phyloP scores from a whole-genome alignment of 2,888 invertebrate genomes.

The Xylocampa areola region DNA sequence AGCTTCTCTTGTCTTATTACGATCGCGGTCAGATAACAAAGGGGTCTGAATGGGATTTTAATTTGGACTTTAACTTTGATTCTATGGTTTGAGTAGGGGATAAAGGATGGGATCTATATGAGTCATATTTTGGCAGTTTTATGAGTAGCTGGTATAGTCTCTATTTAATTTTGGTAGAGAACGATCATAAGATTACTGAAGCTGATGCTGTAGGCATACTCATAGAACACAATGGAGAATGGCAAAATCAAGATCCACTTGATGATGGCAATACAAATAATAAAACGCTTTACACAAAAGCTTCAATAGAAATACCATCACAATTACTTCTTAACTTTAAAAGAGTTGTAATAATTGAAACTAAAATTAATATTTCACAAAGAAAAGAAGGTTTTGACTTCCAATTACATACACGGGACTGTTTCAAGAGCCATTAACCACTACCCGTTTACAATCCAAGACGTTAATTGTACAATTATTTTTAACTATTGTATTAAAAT shows the following conservation, averaged over 20 bases:
- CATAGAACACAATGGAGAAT: too few species aligned
- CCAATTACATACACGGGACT: slow-evolving; percentile 75
- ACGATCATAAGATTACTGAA: too few species aligned
- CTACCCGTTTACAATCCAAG: slow-evolving; percentile 69
- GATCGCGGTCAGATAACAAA: slow-evolving; percentile 84
- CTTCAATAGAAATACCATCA: slow-evolving; percentile 37
- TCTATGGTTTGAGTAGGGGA: slow-evolving; percentile 48
- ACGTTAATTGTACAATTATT: slow-evolving; percentile 89
- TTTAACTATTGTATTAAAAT: slow-evolving; percentile 81
- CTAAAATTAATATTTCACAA: slow-evolving; percentile 63
- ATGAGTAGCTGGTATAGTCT: background rate
- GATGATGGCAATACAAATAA: slow-evolving; percentile 34
- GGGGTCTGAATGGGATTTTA: slow-evolving; percentile 75
- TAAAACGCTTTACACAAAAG: slow-evolving; percentile 24
- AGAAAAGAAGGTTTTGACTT: slow-evolving; percentile 78
- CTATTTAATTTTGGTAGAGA: background rate
- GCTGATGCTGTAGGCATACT: too few species aligned
- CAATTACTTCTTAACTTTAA: slow-evolving; percentile 49
- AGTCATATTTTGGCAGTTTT: slow-evolving; percentile 5
- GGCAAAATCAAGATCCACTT: slow-evolving; percentile 13
- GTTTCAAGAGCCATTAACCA: slow-evolving; percentile 81
- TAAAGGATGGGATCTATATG: slow-evolving; percentile 16
- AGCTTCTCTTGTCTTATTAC: slow-evolving; percentile 81
- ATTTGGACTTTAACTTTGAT: slow-evolving; percentile 72
- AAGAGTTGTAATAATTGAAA: slow-evolving; percentile 45